Evolutionary conservation across 2,797 vertebrate genomes (phyloP).

Genomic region (Pseudochirops corinnae): DNA sequence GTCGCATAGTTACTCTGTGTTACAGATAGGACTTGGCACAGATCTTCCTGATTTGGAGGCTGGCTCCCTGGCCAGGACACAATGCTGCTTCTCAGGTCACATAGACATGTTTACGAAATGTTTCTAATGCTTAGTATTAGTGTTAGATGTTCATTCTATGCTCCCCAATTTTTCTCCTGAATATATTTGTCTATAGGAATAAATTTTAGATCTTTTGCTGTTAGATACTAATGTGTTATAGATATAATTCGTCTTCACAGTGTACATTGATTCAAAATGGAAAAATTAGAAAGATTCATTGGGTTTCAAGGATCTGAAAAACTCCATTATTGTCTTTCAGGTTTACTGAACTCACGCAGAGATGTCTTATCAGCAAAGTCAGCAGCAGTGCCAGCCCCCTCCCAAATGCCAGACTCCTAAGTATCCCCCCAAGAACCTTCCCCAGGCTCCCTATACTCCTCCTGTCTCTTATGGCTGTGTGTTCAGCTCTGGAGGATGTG

Average conservation of each 20-base stretch:
- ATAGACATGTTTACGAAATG: neutral
- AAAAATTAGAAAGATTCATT: neutral
- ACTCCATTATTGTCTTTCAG: neutral
- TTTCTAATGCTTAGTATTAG: neutral
- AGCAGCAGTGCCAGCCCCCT: neutral
- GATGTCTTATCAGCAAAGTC: conserved; percentile 51
- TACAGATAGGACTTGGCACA: neutral
- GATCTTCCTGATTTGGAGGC: neutral
- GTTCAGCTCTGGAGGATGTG: neutral
- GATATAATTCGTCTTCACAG: too few species aligned
- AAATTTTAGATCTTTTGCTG: neutral
- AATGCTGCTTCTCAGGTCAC: neutral
- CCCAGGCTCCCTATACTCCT: neutral
- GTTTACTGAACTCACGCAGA: neutral
- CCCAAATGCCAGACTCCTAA: neutral
- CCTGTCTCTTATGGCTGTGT: neutral
- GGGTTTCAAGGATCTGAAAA: neutral
- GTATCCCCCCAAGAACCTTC: neutral
- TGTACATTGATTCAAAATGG: neutral
- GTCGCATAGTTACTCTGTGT: neutral
- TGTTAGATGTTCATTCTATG: neutral
- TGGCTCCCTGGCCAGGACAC: neutral
- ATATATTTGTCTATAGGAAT: neutral
- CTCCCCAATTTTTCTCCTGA: neutral
- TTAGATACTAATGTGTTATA: neutral